A percentile compares a stretch with the other conserved stretches of the same genome.
Evolutionary conservation across 2,797 vertebrate species (phyloP).

Genomic region (Mustela erminea): DNA sequence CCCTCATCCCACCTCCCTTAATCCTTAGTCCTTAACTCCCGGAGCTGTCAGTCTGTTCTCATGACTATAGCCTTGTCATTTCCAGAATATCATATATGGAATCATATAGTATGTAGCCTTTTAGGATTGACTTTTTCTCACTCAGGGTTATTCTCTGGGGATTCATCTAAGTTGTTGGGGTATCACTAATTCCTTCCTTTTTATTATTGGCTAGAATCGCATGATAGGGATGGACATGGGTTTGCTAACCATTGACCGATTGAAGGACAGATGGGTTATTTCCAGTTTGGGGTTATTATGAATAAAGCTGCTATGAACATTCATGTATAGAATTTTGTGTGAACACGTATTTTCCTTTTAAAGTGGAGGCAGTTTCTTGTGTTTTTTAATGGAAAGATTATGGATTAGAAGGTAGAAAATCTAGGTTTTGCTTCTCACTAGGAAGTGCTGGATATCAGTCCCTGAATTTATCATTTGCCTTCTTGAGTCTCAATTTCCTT

Average conservation of each 20-base stretch:
- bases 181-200: not conserved
- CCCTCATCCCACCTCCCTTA: not conserved
- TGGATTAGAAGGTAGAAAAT: slow-evolving; percentile 34
- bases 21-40: not conserved
- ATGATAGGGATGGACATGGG: not conserved
- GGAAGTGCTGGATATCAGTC: not conserved
- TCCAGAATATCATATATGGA: slow-evolving; percentile 20
- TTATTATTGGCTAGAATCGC: not conserved
- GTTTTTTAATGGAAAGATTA: slow-evolving; percentile 12
- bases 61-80: not conserved
- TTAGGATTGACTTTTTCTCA: not conserved
- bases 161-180: not conserved
- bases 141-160: not conserved
- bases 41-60: not conserved
- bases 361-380: not conserved
- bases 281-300: not conserved
- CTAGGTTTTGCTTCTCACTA: slow-evolving; percentile 10
- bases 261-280: not conserved
- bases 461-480: not conserved
- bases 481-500: slow-evolving; percentile 26
- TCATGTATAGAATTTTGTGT: not conserved
- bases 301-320: not conserved
- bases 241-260: not conserved
- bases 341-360: not conserved
- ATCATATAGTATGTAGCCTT: not conserved